A percentile compares a stretch with the other conserved stretches of the same genome.
These are phyloP conservation scores for Corythaeola cristata DNA, from an alignment of 2,113 vertebrate species.

Conservation along the genomic window DNA sequence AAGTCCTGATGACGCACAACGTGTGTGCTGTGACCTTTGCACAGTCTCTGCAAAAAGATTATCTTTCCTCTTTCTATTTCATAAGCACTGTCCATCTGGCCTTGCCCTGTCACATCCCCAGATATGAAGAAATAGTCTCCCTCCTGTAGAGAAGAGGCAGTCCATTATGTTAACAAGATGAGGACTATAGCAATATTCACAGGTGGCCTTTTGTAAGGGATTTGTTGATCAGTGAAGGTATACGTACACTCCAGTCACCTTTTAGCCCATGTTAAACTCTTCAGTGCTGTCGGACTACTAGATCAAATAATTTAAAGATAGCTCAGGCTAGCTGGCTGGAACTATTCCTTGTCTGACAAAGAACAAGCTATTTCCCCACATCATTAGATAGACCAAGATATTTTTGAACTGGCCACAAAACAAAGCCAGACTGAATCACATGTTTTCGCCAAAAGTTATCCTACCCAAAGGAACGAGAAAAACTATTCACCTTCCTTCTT, in stretches of 20 bases:
- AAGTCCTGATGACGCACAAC: conserved; percentile 5
- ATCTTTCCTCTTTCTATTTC: conserved; percentile 62
- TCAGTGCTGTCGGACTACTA: not conserved
- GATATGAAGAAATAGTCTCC: conserved; percentile 41
- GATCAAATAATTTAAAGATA: not conserved
- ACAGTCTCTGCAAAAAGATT: conserved; percentile 10
- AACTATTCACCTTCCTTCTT: not conserved
- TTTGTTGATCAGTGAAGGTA: not conserved
- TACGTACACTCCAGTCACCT: not conserved
- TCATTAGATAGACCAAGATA: not conserved
- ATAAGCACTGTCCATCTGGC: conserved; percentile 43
- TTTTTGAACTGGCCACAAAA: not conserved
- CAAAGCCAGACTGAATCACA: not conserved
- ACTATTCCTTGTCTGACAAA: not conserved
- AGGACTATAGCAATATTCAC: not conserved
- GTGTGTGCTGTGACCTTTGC: conserved; percentile 34
- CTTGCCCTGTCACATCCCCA: conserved; percentile 10
- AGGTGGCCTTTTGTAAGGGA: not conserved
- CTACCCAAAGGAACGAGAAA: not conserved
- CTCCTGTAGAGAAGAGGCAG: not conserved
- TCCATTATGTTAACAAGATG: not conserved
- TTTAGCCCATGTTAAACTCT: not conserved
- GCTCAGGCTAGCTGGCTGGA: not conserved
- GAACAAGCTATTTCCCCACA: not conserved
- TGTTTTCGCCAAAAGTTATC: not conserved